Base-by-base conservation (phyloP, 2,888 invertebrate species). In the Cerceris rybyensis region DNA sequence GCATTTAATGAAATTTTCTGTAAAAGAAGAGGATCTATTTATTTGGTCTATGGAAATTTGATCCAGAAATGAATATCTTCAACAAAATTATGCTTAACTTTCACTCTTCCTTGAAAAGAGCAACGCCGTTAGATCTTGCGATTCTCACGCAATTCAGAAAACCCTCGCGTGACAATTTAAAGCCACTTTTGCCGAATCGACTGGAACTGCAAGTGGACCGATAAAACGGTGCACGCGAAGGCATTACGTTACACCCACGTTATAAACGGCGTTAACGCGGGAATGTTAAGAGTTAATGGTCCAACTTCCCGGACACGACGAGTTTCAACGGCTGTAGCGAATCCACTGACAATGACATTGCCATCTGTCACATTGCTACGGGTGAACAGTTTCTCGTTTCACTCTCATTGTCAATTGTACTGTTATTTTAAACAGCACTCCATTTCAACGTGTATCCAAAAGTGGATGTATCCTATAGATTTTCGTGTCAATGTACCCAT, bases 301-400 rank as follows among this genome's bases (percentile, higher is more conserved):
- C 86, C 88, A 86, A 90, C 91, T 91, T 91, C 91, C 91, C 91
- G 91, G 91, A 91, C 91, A 91, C 89, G 87, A 80, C 90, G 91
- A 91, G 90, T 91, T 90, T 91, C 90, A 88, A 77, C 82, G 74
- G 59, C 63, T 77, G 79, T 79, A 85, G 84, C 87, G 87, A 90
- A 90, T 90, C 88, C 84, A 82, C 88, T 89, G 91, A 88, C 91
- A 91, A 90, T 91, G 91, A 91, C 91, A 91, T 91, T 91, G 91
- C 87, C 81, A 70, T 61, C 70, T 59, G 70, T 69, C 75, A 60
- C 60, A 39, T 70, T 49, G 76, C 70, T 52, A 54, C 57, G 58
- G 55, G 59, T 55, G 49, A 54, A 49, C 66, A 58, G 67, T 77
- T 60, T 50, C 63, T 54, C 63, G 52, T 55, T 73, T 75, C 75